Evolutionary conservation across 2,888 invertebrate genomes (phyloP).

Genomic region (Andrena hattorfiana): DNA sequence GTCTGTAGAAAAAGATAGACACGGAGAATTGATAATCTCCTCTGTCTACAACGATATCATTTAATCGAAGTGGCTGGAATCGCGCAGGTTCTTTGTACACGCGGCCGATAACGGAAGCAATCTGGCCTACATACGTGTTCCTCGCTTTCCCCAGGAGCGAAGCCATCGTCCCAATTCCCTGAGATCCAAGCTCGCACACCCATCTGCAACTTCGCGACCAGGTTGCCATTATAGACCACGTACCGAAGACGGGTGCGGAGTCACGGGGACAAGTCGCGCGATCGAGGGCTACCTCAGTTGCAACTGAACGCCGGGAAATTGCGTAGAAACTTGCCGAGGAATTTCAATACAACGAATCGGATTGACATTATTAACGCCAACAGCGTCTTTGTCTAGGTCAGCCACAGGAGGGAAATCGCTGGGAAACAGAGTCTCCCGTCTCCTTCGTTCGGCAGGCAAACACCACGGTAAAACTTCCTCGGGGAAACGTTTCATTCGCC

Average conservation of each 20-base stretch:
- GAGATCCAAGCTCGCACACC: constrained; percentile 36
- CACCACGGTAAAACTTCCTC: constrained; percentile 32
- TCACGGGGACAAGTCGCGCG: constrained; percentile 27
- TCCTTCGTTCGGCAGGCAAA: background rate
- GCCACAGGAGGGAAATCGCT: constrained; percentile 16
- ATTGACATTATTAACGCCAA: constrained; percentile 56
- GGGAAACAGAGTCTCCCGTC: constrained; percentile 15
- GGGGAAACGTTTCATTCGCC: constrained; percentile 1
- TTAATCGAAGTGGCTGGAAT: background rate
- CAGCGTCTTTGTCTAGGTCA: constrained; percentile 40
- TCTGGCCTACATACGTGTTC: constrained; percentile 6
- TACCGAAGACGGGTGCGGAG: constrained; percentile 32
- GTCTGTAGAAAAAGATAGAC: too few relatives aligned
- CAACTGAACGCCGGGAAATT: constrained; percentile 49
- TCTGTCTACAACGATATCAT: background rate
- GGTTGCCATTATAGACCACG: constrained; percentile 32
- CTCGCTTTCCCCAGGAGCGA: background rate
- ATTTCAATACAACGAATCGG: constrained; percentile 50
- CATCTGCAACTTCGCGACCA: constrained; percentile 50
- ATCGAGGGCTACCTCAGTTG: constrained; percentile 45
- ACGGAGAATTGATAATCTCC: background rate
- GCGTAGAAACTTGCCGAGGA: constrained; percentile 57
- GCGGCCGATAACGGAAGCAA: constrained; percentile 9
- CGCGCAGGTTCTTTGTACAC: background rate
- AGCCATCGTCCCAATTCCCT: constrained; percentile 41